Evolutionary conservation across 2,797 vertebrate species (phyloP).

Genomic region (Manis pentadactyla): DNA sequence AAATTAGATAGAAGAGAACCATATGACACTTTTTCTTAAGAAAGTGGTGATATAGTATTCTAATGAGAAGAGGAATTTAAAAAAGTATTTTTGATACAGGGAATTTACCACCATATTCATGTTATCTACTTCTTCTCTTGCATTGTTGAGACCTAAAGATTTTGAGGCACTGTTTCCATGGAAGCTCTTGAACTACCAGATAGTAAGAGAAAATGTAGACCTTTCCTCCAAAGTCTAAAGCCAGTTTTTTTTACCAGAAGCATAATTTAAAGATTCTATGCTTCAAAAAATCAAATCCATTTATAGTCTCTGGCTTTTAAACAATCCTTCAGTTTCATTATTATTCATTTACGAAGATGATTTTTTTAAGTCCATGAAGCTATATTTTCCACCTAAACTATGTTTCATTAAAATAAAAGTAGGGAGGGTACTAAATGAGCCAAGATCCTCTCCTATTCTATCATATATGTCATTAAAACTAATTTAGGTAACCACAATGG

Average conservation of each 20-base stretch:
- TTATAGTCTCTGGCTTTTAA: background rate
- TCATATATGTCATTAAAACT: background rate
- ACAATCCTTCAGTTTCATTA: background rate
- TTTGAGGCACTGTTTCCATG: background rate
- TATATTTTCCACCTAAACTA: constrained; percentile 21
- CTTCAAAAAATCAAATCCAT: background rate
- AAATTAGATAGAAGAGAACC: background rate
- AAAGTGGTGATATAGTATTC: background rate
- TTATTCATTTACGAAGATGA: constrained; percentile 20
- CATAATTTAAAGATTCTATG: background rate
- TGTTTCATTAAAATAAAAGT: background rate
- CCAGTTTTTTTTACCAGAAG: background rate
- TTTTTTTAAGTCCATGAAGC: background rate
- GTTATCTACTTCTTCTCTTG: background rate
- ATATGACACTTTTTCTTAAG: background rate
- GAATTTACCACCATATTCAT: background rate
- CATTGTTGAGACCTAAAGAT: background rate
- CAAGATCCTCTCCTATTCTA: background rate
- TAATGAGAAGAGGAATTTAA: background rate
- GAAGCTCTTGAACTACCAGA: background rate
- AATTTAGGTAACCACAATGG: background rate
- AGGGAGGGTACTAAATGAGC: background rate
- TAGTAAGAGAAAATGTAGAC: background rate
- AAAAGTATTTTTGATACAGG: background rate
- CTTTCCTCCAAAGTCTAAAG: background rate